Conservation (phyloP, 2,797 vertebrate genomes). For the Glossophaga mutica region DNA sequence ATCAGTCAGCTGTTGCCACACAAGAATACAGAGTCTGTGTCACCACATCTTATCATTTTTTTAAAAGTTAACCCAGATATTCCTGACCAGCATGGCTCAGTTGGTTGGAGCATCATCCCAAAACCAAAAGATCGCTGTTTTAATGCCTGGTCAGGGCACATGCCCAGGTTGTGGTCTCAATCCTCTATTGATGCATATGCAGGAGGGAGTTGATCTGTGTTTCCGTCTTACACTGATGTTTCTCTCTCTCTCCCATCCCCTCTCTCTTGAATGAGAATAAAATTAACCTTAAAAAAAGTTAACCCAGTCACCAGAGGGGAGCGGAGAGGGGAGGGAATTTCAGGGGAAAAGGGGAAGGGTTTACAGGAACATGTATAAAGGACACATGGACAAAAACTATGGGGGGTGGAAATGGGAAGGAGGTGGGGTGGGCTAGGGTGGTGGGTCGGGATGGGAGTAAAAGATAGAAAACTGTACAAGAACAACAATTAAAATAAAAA, state of each 20-base stretch:
- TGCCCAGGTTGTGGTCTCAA: not conserved
- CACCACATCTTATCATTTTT: not conserved
- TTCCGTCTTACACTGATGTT: not conserved
- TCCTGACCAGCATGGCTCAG: not conserved
- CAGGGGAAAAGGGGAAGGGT: no score
- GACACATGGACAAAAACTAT: no score
- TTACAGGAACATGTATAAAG: no score
- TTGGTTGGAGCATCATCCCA: not conserved
- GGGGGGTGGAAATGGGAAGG: no score
- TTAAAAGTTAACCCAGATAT: not conserved
- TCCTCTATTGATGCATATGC: not conserved
- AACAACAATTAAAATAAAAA: no score
- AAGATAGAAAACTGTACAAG: no score
- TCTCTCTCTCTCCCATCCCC: not conserved
- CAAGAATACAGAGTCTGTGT: not conserved
- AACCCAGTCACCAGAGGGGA: no score
- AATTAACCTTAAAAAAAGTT: not conserved
- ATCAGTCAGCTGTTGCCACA: not conserved
- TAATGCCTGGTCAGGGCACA: not conserved
- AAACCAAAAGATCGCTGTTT: not conserved
- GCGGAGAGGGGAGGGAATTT: no score
- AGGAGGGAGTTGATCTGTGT: not conserved
- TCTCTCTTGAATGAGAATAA: not conserved
- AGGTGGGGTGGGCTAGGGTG: no score
- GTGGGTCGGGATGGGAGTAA: no score